These are phyloP conservation scores for Oasisia sp. DNA, from an alignment of 2,888 invertebrate species.

Conservation along the genomic window DNA sequence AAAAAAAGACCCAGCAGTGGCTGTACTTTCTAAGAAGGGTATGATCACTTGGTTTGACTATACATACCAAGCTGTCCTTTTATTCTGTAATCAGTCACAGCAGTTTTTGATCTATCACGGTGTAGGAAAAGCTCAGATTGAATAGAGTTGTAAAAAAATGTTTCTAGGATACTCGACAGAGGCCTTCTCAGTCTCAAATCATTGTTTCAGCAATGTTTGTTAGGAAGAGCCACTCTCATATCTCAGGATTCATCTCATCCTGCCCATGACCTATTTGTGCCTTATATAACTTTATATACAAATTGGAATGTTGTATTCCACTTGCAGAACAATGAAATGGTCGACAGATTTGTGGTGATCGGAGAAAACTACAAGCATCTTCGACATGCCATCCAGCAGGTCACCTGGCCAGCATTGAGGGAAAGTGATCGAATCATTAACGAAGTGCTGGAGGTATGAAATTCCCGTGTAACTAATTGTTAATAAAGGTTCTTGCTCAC, in stretches of 20 bases:
- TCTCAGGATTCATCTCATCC: no score
- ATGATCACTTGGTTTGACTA: not conserved
- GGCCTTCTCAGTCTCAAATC: not conserved
- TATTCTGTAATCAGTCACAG: not conserved
- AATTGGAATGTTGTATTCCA: not conserved
- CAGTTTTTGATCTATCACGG: not conserved
- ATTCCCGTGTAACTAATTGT: no score
- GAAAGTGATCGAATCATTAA: constrained; percentile 39
- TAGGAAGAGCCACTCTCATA: not conserved
- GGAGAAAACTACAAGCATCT: constrained; percentile 45
- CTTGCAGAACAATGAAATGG: constrained; percentile 42
- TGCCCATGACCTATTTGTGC: no score
- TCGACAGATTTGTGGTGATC: constrained; percentile 49
- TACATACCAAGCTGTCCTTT: not conserved
- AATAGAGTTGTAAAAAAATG: not conserved
- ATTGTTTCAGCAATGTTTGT: not conserved
- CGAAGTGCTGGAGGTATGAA: constrained; percentile 40
- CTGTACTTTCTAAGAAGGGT: not conserved
- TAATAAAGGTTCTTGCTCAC: no score
- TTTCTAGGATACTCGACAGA: not conserved
- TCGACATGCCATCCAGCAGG: constrained; percentile 38
- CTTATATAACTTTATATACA: not conserved
- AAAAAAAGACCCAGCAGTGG: not conserved
- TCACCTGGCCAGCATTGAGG: constrained; percentile 46
- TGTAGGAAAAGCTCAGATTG: not conserved